These are phyloP conservation scores for Globicephala melas DNA, from an alignment of 2,113 vertebrate genomes.

Conservation along the genomic window DNA sequence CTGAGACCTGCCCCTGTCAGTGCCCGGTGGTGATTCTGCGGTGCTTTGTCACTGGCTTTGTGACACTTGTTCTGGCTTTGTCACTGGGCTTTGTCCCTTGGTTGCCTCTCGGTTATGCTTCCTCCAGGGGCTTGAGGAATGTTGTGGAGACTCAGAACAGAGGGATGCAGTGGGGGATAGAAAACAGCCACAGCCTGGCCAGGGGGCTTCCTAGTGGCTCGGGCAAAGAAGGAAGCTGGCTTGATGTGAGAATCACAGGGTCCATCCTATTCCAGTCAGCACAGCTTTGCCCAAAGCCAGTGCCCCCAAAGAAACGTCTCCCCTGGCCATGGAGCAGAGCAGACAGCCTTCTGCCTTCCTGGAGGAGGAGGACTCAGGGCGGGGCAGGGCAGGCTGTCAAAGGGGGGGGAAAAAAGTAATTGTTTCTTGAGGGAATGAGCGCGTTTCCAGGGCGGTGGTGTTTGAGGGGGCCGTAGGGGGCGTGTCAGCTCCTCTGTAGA, in stretches of 20 bases:
- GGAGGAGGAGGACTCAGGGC: neutral
- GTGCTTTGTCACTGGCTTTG: no score
- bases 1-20: no score
- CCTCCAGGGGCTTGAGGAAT: neutral
- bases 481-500: rapidly evolving
- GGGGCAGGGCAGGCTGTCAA: rapidly evolving
- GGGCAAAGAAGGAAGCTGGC: neutral
- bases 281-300: neutral
- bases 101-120: neutral
- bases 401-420: neutral
- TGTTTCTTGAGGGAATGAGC: neutral
- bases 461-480: neutral
- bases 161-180: neutral
- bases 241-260: no score
- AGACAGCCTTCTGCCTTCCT: neutral
- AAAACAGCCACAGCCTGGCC: no score
- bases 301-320: no score
- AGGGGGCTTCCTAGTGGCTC: neutral
- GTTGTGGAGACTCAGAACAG: neutral
- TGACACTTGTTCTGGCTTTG: no score
- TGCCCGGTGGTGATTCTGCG: rapidly evolving
- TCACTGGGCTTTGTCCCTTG: no score
- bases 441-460: neutral
- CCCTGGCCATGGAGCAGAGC: neutral
- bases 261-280: rapidly evolving